These are phyloP conservation scores for Proteles cristata DNA, from an alignment of 2,113 vertebrate species.

Conservation along the genomic window DNA sequence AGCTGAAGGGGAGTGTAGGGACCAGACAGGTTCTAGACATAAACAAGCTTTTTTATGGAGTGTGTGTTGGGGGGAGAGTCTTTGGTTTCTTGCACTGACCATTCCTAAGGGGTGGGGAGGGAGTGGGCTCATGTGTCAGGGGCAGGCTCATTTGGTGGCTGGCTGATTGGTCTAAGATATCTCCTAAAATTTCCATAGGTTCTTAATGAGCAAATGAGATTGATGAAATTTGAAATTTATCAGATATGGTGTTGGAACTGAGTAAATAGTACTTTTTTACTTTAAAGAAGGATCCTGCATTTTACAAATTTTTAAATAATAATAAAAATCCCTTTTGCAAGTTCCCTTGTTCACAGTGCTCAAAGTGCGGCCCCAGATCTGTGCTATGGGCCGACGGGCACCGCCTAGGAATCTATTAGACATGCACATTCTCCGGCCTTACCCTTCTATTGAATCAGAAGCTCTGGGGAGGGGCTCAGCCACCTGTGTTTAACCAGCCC, in stretches of 20 bases:
- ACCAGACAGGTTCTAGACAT: background rate
- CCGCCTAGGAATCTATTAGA: background rate
- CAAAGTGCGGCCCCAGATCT: background rate
- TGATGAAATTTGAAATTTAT: background rate
- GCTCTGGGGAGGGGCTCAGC: background rate
- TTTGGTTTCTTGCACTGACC: background rate
- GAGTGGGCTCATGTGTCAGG: background rate
- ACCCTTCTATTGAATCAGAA: background rate
- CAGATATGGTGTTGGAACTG: background rate
- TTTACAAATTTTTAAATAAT: conserved; percentile 17
- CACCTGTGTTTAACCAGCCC: background rate
- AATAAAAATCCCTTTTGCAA: background rate
- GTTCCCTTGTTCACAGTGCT: background rate
- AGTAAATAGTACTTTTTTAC: background rate
- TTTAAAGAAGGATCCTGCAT: conserved; percentile 4
- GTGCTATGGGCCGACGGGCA: background rate
- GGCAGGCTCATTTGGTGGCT: background rate
- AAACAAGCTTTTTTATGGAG: background rate
- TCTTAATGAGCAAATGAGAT: background rate
- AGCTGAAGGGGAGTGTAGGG: background rate
- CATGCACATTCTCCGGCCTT: background rate
- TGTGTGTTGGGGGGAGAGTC: background rate
- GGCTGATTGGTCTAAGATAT: background rate
- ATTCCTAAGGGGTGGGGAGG: background rate
- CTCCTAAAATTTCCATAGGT: background rate